phyloP scores from a whole-genome alignment of 2,888 invertebrate species.

The Cordilura impudica region DNA sequence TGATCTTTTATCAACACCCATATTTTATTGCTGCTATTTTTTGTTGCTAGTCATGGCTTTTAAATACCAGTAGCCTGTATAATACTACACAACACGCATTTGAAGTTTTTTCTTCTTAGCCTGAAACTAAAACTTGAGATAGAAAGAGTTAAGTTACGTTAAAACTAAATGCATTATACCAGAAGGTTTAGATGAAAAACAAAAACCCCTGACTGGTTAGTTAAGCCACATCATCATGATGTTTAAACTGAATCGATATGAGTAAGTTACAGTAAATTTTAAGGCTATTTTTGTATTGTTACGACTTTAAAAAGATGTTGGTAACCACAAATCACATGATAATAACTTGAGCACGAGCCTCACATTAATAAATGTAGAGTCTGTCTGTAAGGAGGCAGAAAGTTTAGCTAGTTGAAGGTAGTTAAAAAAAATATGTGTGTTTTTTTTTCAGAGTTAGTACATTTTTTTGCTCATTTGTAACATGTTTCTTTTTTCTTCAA shows the following conservation, averaged over 20 bases:
- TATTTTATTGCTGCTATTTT: neutral
- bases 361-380: conserved; percentile 52
- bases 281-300: conserved; percentile 10
- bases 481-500: neutral
- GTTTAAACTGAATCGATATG: conserved; percentile 1
- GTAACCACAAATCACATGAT: conserved; percentile 52
- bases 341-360: conserved; percentile 65
- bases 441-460: neutral
- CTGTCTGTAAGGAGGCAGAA: neutral
- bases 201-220: neutral
- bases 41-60: conserved; percentile 31
- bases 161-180: neutral
- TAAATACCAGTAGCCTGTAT: conserved; percentile 46
- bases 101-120: conserved; percentile 5
- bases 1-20: neutral
- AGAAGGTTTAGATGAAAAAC: neutral
- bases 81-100: conserved; percentile 28
- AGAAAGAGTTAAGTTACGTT: neutral
- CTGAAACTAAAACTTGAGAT: neutral
- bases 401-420: neutral
- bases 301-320: conserved; percentile 27
- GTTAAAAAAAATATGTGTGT: neutral
- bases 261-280: conserved; percentile 4
- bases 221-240: conserved; percentile 16
- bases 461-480: conserved; percentile 23